phyloP scores from a whole-genome alignment of 1,140 invertebrate genomes.

The Anadara kagoshimensis region DNA sequence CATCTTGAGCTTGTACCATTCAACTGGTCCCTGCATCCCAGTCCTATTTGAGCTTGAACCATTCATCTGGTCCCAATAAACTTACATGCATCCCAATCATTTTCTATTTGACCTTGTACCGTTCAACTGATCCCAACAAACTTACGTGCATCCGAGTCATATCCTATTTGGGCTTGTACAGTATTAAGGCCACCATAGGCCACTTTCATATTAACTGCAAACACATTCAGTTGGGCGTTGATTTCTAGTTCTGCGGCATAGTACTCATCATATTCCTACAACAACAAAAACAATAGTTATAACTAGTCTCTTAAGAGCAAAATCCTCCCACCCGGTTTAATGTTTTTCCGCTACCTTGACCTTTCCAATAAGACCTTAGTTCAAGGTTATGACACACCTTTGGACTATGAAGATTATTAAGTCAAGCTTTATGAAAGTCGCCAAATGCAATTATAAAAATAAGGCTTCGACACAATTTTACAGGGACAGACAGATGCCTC shows the following conservation, averaged over 20 bases:
- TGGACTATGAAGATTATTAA: too few species aligned
- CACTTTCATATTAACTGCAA: conserved; percentile 62
- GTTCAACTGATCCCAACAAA: background rate
- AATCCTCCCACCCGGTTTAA: too few species aligned
- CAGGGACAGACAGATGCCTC: too few species aligned
- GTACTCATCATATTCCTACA: conserved; percentile 59
- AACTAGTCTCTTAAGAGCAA: too few species aligned
- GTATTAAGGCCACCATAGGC: conserved; percentile 62
- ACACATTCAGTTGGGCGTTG: conserved; percentile 62
- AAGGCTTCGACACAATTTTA: too few species aligned
- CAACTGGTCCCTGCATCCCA: conserved; percentile 16
- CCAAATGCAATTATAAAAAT: too few species aligned
- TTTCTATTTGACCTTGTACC: background rate
- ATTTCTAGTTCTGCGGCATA: conserved; percentile 61
- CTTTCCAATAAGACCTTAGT: too few species aligned
- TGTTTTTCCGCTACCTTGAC: too few species aligned
- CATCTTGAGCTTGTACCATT: background rate
- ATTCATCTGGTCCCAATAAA: conserved; percentile 55
- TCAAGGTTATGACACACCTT: too few species aligned
- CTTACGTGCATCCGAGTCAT: conserved; percentile 25
- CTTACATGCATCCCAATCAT: background rate
- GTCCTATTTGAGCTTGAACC: conserved; percentile 60
- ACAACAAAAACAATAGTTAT: background rate
- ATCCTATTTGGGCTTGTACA: conserved; percentile 60
- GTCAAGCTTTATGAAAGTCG: too few species aligned